Conservation (phyloP, 1,140 invertebrate genomes). For the Mylabris phalerata region DNA sequence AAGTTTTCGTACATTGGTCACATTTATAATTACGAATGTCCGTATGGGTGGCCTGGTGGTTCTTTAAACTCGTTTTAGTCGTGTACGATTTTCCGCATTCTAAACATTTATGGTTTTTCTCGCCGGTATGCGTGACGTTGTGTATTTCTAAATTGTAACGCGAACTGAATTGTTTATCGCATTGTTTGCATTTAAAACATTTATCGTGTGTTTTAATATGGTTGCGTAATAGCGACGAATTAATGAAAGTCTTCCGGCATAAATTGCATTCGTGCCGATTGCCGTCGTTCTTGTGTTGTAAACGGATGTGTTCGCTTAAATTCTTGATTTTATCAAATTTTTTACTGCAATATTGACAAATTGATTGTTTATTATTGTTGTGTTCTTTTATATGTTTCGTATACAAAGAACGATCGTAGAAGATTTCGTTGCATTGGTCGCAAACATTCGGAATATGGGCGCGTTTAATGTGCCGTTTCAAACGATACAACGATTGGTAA, state of each 20-base stretch:
- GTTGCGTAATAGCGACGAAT: conserved; percentile 26
- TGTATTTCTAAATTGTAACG: conserved; percentile 33
- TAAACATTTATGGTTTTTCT: conserved; percentile 26
- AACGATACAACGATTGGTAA: conserved; percentile 26
- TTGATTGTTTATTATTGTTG: conserved; percentile 16
- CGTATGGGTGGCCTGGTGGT: conserved; percentile 25
- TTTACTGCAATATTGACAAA: conserved; percentile 29
- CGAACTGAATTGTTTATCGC: conserved; percentile 28
- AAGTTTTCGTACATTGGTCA: conserved; percentile 27
- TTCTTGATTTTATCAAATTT: conserved; percentile 30
- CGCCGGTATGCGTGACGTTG: conserved; percentile 29
- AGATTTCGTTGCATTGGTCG: conserved; percentile 27
- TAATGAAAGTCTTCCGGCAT: conserved; percentile 32
- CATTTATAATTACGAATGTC: conserved; percentile 27
- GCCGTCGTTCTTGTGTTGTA: conserved; percentile 32
- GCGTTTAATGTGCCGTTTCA: conserved; percentile 29
- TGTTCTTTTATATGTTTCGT: conserved; percentile 23
- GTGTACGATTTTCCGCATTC: conserved; percentile 27
- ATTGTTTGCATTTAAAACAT: conserved; percentile 30
- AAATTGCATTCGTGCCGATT: conserved; percentile 25
- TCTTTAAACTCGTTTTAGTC: conserved; percentile 29
- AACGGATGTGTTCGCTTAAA: conserved; percentile 29
- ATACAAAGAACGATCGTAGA: conserved; percentile 21
- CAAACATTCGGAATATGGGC: conserved; percentile 30
- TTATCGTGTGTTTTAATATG: conserved; percentile 31